Percentiles rank a stretch among this genome's conserved stretches.
Conservation (phyloP, 2,888 invertebrate species). For the Eupithecia insigniata region DNA sequence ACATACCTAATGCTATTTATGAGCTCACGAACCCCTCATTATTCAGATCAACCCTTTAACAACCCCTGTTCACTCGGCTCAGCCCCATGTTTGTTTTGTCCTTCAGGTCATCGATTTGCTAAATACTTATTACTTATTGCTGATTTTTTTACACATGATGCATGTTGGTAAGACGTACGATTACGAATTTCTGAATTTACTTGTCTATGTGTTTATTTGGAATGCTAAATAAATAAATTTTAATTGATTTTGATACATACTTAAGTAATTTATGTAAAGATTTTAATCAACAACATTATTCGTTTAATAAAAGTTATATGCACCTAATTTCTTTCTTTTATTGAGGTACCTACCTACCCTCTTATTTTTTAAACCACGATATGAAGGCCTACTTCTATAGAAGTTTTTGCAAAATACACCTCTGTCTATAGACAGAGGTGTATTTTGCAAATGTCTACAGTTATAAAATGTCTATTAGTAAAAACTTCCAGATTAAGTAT, state of each 20-base stretch:
- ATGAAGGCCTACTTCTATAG: too few relatives aligned
- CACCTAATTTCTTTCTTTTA: too few relatives aligned
- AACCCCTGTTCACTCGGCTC: not conserved
- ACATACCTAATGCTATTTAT: not conserved
- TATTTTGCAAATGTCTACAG: not conserved
- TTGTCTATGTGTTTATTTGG: too few relatives aligned
- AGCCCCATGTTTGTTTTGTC: slow-evolving; percentile 20
- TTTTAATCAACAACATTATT: too few relatives aligned
- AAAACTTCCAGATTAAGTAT: not conserved
- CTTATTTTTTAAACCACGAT: not conserved
- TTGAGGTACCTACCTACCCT: too few relatives aligned
- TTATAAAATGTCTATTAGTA: not conserved
- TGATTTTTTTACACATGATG: not conserved
- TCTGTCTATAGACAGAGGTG: not conserved
- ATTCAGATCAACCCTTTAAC: slow-evolving; percentile 16
- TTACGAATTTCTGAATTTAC: too few relatives aligned
- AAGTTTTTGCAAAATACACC: not conserved
- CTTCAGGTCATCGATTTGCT: slow-evolving; percentile 13
- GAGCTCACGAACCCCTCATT: slow-evolving; percentile 1
- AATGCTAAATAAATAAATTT: too few relatives aligned
- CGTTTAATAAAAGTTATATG: too few relatives aligned
- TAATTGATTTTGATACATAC: too few relatives aligned
- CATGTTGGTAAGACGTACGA: not conserved
- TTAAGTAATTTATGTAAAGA: too few relatives aligned
- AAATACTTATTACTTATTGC: too few relatives aligned